Conservation (phyloP, 2,888 invertebrate species). For the Gasteruption jaculator region DNA sequence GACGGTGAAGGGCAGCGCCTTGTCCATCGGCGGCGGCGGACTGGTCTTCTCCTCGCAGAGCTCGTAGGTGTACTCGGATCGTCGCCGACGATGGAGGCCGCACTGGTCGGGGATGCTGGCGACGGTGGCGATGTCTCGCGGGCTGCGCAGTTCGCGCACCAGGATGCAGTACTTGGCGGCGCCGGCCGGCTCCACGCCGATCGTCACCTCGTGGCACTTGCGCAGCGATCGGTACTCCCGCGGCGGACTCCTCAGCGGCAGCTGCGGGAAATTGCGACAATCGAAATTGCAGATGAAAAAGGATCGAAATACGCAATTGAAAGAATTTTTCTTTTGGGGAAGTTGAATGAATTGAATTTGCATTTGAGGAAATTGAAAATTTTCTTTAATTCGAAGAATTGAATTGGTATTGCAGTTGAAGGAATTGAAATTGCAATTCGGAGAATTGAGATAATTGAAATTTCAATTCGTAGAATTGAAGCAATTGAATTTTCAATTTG, state of each 20-base stretch:
- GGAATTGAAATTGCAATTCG: neutral
- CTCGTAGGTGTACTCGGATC: slow-evolving; percentile 39
- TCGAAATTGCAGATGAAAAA: no score
- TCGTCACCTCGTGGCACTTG: slow-evolving; percentile 41
- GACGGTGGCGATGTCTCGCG: slow-evolving; percentile 29
- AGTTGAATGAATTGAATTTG: neutral
- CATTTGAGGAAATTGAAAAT: neutral
- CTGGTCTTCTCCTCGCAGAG: slow-evolving; percentile 38
- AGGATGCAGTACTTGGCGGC: slow-evolving; percentile 42
- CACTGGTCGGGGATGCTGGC: slow-evolving; percentile 39
- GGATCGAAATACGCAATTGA: no score
- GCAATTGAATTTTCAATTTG: no score
- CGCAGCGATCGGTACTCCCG: slow-evolving; percentile 36
- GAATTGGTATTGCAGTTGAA: neutral
- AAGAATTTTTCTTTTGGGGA: neutral
- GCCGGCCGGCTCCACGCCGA: slow-evolving; percentile 41
- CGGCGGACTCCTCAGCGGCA: slow-evolving; percentile 35
- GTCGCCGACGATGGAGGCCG: slow-evolving; percentile 37
- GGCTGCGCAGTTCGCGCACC: slow-evolving; percentile 35
- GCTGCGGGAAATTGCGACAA: slow-evolving; percentile 23
- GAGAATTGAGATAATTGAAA: no score
- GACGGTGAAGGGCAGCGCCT: slow-evolving; percentile 37
- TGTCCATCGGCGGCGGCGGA: slow-evolving; percentile 32
- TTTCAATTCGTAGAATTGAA: neutral
- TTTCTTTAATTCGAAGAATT: neutral